Percentiles rank a stretch among this genome's conserved stretches.
phyloP scores from a whole-genome alignment of 1,140 invertebrate genomes.

The Cotesia chilonis region DNA sequence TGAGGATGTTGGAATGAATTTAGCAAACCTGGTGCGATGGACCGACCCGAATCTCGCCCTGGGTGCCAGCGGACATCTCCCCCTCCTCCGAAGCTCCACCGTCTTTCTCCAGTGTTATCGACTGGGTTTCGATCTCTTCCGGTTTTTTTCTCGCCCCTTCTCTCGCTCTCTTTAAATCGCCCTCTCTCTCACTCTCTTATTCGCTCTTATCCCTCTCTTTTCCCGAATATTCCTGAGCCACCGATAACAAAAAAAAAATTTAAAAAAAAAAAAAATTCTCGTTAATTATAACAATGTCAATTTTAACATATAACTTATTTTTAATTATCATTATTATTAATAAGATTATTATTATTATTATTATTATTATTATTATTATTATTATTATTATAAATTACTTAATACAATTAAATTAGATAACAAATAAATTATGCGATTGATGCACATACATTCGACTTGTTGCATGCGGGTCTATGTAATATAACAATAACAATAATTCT shows the following conservation, averaged over 20 bases:
- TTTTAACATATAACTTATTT: too few species aligned
- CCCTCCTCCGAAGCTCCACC: constrained; percentile 65
- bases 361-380: too few species aligned
- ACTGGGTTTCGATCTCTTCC: constrained; percentile 59
- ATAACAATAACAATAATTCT: constrained; percentile 22
- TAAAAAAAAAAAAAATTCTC: too few species aligned
- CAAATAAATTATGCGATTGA: not conserved
- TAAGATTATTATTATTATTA: too few species aligned
- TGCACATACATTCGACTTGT: constrained; percentile 4
- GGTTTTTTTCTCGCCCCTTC: constrained; percentile 54
- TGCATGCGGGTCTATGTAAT: constrained; percentile 18
- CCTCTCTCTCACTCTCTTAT: not conserved
- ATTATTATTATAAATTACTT: too few species aligned
- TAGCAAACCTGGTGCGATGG: constrained; percentile 87
- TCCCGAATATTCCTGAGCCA: too few species aligned
- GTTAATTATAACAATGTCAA: too few species aligned
- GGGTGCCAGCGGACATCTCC: constrained; percentile 78
- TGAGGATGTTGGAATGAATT: constrained; percentile 41
- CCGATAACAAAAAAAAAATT: too few species aligned
- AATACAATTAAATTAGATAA: constrained; percentile 4
- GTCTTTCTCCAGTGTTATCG: constrained; percentile 66
- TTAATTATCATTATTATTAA: too few species aligned
- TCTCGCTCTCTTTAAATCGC: constrained; percentile 41
- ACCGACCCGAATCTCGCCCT: constrained; percentile 95
- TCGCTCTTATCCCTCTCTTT: too few species aligned